Percentiles rank a stretch among this genome's conserved stretches.
These are phyloP conservation scores for Strix uralensis DNA, from an alignment of 2,113 vertebrate species.

Conservation along the genomic window DNA sequence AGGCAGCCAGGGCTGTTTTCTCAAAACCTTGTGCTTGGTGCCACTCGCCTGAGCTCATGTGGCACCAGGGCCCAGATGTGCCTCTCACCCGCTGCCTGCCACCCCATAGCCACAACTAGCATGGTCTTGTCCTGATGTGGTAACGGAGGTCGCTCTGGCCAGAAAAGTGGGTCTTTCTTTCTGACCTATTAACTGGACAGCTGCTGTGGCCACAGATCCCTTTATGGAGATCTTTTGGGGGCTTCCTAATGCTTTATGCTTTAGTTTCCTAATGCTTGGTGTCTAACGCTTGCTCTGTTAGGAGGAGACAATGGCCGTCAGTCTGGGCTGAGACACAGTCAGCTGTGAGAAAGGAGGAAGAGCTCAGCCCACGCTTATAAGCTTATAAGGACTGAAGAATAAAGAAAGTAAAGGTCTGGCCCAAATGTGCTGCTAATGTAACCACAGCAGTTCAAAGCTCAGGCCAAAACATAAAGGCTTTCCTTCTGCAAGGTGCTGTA, in stretches of 20 bases:
- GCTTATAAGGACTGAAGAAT: background rate
- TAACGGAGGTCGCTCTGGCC: background rate
- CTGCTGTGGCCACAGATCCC: background rate
- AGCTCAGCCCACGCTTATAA: background rate
- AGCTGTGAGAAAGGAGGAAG: background rate
- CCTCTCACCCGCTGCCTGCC: accelerated
- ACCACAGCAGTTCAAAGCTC: background rate
- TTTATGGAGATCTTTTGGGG: background rate
- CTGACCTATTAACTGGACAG: background rate
- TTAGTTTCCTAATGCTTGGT: background rate
- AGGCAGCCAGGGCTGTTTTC: background rate
- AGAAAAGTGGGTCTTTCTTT: background rate
- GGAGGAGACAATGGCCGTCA: background rate
- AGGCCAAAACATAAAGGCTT: background rate
- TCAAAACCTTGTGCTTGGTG: background rate
- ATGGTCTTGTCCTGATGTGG: background rate
- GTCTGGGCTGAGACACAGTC: accelerated
- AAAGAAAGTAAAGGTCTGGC: accelerated
- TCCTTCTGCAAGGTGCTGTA: background rate
- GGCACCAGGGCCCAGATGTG: background rate
- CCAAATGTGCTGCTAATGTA: accelerated
- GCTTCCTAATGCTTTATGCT: background rate
- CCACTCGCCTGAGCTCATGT: accelerated
- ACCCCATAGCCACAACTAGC: background rate
- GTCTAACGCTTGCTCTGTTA: background rate